Evolutionary conservation across 2,797 vertebrate species (phyloP), one percentile per base, ranked within the genome.

Genomic region (Miichthys miiuy): DNA sequence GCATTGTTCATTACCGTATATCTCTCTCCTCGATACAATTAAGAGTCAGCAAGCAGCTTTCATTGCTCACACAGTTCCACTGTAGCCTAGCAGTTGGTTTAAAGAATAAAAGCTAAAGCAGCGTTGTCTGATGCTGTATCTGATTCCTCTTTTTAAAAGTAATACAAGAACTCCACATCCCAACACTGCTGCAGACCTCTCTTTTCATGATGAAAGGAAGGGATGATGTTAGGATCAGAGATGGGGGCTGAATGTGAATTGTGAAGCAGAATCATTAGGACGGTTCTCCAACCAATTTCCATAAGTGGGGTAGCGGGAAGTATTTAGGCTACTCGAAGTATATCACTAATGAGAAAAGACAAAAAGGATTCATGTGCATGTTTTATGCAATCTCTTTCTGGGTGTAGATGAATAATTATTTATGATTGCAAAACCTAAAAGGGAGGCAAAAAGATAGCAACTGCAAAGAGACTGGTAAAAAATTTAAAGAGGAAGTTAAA

Each of bases 331-430:
- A 93, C 89, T 90, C 89, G 88, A 94, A 95, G 90, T 93, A 92
- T 94, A 92, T 91, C 93, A 94, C 92, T 95, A 96, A 96, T 96
- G 94, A 95, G 94, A 95, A 93, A 93, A 95, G 93, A 94, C 94
- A 94, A 96, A 95, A 96, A 95, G 91, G 90, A 92, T 93, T 93
- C 91, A 91, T 94, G 90, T 93, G 94, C 94, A 95, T 94, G 93
- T 95, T 96, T 95, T 94, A 96, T 95, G 93, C 93, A 91, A 94
- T 94, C 92, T 92, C 89, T 94, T 94, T 95, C 93, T 95, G 92
- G 90, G 91, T 90, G 91, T 88, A 87, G 91, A 94, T 92, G 92
- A 94, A 95, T 95, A 94, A 95, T 95, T 95, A 95, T 96, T 95
- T 93, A 95, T 95, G 95, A 95, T 94, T 88, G 92, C 88, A 91